These are phyloP conservation scores for Pterocles orientalis DNA, from an alignment of 2,113 vertebrate species.

Conservation along the genomic window DNA sequence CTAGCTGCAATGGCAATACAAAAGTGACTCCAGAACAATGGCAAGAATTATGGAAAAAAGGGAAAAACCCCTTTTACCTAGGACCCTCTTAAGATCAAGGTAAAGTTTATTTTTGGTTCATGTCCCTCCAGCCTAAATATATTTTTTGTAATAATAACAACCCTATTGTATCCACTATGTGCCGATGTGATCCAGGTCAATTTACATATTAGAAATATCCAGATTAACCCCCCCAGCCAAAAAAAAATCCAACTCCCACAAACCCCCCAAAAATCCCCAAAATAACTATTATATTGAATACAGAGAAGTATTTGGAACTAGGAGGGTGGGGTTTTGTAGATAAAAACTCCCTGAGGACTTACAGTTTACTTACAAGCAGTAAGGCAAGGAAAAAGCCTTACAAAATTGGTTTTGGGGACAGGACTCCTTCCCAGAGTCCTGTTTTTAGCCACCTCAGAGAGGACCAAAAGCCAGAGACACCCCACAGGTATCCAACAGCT, in stretches of 20 bases:
- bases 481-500: not conserved
- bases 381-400: not conserved
- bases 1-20: not conserved
- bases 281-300: not conserved
- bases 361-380: not conserved
- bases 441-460: not conserved
- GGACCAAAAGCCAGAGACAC: not conserved
- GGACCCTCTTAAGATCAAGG: not conserved
- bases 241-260: not conserved
- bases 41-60: not conserved
- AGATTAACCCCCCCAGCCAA: not conserved
- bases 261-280: not conserved
- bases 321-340: not conserved
- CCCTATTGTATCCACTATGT: not conserved
- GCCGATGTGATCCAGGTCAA: not conserved
- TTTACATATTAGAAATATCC: not conserved
- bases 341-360: not conserved
- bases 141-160: not conserved
- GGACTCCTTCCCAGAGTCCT: not conserved
- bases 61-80: fast-evolving
- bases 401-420: not conserved
- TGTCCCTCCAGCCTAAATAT: not conserved
- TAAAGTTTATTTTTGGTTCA: not conserved
- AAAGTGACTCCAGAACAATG: not conserved
- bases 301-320: not conserved